These are phyloP conservation scores for Phyllostomus discolor DNA, from an alignment of 2,113 vertebrate species.

Conservation along the genomic window DNA sequence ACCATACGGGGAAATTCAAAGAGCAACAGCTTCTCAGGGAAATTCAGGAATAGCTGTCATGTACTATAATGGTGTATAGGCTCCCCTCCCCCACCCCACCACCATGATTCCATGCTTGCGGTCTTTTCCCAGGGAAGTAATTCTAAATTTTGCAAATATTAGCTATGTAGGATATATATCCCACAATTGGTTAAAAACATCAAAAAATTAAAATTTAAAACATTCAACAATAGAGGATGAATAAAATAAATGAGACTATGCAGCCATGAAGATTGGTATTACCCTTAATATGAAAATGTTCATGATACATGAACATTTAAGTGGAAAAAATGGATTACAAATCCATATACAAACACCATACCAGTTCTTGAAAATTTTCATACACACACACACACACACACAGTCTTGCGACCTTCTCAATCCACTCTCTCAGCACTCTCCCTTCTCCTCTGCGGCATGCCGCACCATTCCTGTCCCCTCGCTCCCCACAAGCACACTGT, in stretches of 20 bases:
- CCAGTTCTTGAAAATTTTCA: background rate
- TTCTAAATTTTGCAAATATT: background rate
- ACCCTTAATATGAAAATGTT: background rate
- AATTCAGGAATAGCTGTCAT: background rate
- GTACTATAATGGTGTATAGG: background rate
- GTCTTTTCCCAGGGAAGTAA: background rate
- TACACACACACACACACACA: background rate
- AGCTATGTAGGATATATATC: background rate
- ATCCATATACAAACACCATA: background rate
- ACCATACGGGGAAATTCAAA: background rate
- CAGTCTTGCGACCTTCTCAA: background rate
- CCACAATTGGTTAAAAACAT: background rate
- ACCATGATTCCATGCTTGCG: background rate
- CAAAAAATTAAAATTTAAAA: conserved; percentile 35
- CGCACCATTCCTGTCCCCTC: background rate
- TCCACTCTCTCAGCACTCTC: background rate
- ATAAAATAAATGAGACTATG: background rate
- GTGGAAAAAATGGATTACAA: background rate
- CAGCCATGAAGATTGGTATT: background rate
- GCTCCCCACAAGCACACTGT: background rate
- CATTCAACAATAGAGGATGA: background rate
- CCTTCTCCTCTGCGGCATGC: background rate
- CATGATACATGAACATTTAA: background rate
- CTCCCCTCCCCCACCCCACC: background rate
- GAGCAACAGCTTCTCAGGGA: background rate